phyloP scores from a whole-genome alignment of 2,888 invertebrate species.

The Oxytorus armatus region DNA sequence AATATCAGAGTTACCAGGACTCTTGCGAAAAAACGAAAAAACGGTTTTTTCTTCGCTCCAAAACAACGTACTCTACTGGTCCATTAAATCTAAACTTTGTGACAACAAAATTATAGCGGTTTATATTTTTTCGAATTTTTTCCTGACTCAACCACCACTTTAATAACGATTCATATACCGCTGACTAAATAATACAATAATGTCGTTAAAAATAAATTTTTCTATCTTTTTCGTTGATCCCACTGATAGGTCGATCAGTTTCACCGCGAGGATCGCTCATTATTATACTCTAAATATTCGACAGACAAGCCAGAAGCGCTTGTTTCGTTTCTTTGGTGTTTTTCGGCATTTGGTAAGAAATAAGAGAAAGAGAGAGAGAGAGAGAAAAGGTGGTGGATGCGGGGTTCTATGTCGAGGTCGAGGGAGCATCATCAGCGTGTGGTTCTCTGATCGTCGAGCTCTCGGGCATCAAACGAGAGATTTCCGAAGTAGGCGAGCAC shows the following conservation, averaged over 20 bases:
- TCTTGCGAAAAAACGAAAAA: no score
- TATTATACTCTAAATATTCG: background rate
- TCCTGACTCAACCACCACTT: no score
- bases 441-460: conserved; percentile 7
- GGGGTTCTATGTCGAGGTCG: background rate
- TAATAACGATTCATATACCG: no score
- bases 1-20: no score
- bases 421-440: conserved; percentile 20
- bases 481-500: conserved; percentile 71
- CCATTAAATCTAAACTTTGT: no score
- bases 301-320: background rate
- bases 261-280: background rate
- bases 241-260: background rate
- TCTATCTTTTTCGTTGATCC: background rate
- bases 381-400: no score
- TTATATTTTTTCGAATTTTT: no score
- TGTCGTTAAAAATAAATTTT: background rate
- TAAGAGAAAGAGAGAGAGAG: no score
- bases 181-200: no score
- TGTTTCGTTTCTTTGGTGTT: background rate
- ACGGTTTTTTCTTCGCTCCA: no score
- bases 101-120: no score
- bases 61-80: no score
- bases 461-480: conserved; percentile 70
- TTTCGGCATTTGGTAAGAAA: conserved; percentile 3